These are phyloP conservation scores for Megalurothrips usitatus DNA, from an alignment of 2,888 invertebrate genomes.

Conservation along the genomic window DNA sequence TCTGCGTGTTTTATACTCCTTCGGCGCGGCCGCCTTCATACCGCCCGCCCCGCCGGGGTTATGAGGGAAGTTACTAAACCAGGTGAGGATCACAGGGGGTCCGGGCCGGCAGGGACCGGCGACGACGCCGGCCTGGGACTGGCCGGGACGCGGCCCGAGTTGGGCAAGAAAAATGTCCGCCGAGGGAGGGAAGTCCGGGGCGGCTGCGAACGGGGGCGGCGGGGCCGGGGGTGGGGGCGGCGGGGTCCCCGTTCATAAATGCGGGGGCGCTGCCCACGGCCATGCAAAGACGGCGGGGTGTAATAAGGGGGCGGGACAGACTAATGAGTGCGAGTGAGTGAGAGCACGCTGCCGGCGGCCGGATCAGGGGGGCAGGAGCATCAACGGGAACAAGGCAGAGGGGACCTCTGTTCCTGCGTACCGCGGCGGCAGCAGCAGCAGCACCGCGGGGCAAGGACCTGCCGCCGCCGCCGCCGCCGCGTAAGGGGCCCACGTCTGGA, in stretches of 20 bases:
- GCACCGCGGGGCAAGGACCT: too few species aligned
- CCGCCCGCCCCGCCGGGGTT: background rate
- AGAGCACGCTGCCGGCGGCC: background rate
- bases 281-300: too few species aligned
- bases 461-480: too few species aligned
- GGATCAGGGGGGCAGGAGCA: too few species aligned
- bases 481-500: too few species aligned
- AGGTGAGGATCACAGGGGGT: background rate
- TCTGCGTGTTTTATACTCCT: background rate
- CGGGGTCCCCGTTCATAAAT: too few species aligned
- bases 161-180: background rate
- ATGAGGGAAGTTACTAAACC: constrained; percentile 23
- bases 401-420: too few species aligned
- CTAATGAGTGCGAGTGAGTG: background rate
- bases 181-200: background rate
- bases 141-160: background rate
- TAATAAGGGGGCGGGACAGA: background rate
- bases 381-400: too few species aligned
- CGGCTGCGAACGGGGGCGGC: background rate
- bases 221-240: background rate
- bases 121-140: background rate
- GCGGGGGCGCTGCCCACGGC: too few species aligned
- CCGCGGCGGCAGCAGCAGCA: too few species aligned
- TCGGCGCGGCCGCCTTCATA: background rate
- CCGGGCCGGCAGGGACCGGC: background rate